Base-by-base conservation (phyloP, 2,113 vertebrate species). In the Atrichornis clamosus region DNA sequence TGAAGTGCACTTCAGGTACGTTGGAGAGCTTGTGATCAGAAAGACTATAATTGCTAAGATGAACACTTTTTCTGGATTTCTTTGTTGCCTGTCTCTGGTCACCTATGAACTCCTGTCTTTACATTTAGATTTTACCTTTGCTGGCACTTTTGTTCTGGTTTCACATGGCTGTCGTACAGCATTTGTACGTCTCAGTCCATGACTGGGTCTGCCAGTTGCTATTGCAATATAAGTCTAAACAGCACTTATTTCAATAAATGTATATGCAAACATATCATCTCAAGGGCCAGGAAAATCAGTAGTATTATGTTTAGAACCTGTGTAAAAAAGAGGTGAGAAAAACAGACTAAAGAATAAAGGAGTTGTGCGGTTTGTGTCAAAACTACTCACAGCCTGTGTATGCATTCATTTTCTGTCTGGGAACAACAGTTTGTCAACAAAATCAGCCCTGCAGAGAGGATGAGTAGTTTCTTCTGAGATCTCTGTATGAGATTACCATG, bases 1-100 rank as follows among this genome's bases (percentile, higher is more conserved):
- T 92, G 59, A 92, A 91, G 79, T 30, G 49, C 23, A 58, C 87
- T 95, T 80, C 77, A 96, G 73, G 77, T 95, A 72, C 89, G 76
- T 21, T 87, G 84, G 55, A 93, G 74, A 87, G 53, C 14, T 56
- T 68, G 42, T 39, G 81, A 93, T 89, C 35, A 87, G 50, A 58
- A 26, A 74, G 32, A 44, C 27, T 65, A 10, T 46, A 50, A 44
- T 7, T 30, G 17, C 24, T n/a, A 32, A 46, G 47, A 77, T 46
- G 24, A 89, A 91, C 52, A 15, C 16, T 13, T 4, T 28, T 46
- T 63, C 73, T 63, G 33, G 18, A 30, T 63, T 80, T 77, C 63
- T 58, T 74, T 73, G 47, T 44, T 52, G 33, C 16, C 37, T 41
- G 22, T 58, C 52, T 58, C 33, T 47, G 52, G n/a, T 68, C 44